Conservation (phyloP, 2,113 vertebrate species). For the Pollimyrus isidori region DNA sequence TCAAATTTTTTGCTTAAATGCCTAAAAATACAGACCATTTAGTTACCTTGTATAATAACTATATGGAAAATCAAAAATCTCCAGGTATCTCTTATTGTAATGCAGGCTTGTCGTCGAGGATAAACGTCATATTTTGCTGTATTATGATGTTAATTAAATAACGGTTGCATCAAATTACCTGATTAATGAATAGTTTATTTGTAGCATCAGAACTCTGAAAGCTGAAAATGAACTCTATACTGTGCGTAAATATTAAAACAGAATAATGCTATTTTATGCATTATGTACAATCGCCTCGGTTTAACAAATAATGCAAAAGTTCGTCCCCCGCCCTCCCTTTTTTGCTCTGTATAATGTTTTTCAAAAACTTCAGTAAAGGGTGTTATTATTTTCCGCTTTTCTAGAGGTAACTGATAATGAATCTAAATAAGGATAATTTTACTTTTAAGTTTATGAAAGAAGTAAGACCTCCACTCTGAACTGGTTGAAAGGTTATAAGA, state of each 20-base stretch:
- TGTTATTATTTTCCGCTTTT: neutral
- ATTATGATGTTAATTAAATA: neutral
- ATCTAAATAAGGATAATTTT: neutral
- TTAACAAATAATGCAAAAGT: neutral
- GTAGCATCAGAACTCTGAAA: neutral
- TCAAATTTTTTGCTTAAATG: neutral
- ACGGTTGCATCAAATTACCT: neutral
- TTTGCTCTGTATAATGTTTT: neutral
- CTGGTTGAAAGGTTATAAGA: neutral
- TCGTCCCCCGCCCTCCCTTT: neutral
- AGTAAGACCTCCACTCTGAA: neutral
- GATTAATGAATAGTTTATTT: neutral
- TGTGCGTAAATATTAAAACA: neutral
- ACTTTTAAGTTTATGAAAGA: neutral
- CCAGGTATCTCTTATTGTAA: neutral
- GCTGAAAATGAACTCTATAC: neutral
- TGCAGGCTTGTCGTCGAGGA: neutral
- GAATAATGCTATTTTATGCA: neutral
- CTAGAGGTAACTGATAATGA: neutral
- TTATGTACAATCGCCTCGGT: neutral
- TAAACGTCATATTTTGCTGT: neutral
- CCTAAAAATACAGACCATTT: neutral
- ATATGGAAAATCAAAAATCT: neutral
- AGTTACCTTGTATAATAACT: neutral
- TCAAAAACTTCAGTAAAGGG: neutral